A percentile compares a stretch with the other conserved stretches of the same genome.
These are phyloP conservation scores for Brachionus paranguensis DNA, from an alignment of 1,140 invertebrate genomes.

Conservation along the genomic window DNA sequence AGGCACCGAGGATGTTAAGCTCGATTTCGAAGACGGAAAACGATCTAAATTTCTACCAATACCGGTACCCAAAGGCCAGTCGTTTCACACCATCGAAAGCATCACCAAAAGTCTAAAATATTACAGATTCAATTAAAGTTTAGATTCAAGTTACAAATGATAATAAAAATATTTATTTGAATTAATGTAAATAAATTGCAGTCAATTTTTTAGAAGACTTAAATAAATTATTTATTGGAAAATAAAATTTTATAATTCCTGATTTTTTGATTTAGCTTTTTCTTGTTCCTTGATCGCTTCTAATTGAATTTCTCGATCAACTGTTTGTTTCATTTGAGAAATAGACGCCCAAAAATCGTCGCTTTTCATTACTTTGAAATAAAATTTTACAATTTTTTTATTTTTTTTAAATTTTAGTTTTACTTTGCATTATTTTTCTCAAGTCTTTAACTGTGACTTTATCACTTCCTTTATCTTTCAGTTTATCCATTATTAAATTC, in stretches of 20 bases:
- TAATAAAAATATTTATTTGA: not conserved
- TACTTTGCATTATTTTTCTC: not conserved
- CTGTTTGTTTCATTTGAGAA: not conserved
- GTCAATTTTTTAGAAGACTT: not conserved
- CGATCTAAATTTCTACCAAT: not conserved
- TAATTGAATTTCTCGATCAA: not conserved
- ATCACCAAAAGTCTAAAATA: not conserved
- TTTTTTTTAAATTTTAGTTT: not conserved
- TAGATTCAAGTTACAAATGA: not conserved
- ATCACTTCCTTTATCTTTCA: constrained; percentile 4
- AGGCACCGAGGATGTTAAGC: not conserved
- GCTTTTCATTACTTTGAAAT: not conserved
- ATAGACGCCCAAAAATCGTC: constrained; percentile 30
- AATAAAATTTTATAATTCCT: constrained; percentile 11
- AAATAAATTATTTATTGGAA: not conserved
- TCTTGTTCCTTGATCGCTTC: not conserved
- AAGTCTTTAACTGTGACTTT: constrained; percentile 31
- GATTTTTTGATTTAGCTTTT: not conserved
- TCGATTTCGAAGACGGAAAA: not conserved
- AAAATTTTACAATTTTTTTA: not conserved
- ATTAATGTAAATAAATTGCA: not conserved
- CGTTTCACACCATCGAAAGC: not conserved
- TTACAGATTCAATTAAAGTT: not conserved
- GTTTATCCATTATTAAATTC: not conserved
- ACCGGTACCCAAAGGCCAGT: not conserved